Conservation (phyloP, 2,113 vertebrate genomes). For the Xiphias gladius region DNA sequence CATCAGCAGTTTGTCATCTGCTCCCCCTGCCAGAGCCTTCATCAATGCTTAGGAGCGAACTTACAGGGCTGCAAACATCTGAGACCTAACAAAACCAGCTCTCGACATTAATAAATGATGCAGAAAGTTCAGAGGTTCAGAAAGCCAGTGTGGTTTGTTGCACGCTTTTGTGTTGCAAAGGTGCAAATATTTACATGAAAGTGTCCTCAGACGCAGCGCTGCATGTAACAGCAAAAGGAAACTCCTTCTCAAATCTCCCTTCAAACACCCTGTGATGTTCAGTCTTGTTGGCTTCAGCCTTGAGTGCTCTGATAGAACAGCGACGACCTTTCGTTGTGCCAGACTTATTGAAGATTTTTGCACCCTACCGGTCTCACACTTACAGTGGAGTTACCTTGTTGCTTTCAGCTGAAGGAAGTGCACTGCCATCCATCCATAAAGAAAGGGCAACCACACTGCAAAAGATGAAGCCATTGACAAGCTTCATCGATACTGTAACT, state of each 20-base stretch:
- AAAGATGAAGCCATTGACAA: constrained; percentile 48
- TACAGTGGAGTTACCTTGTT: constrained; percentile 28
- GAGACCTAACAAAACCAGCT: constrained; percentile 7
- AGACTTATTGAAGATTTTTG: constrained; percentile 61
- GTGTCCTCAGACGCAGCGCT: constrained; percentile 27
- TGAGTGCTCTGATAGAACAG: constrained; percentile 46
- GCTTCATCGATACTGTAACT: constrained; percentile 22
- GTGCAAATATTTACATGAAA: constrained; percentile 7
- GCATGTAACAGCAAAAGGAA: constrained; percentile 1
- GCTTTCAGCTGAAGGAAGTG: constrained; percentile 20
- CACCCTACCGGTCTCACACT: constrained; percentile 20
- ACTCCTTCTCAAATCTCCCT: constrained; percentile 38
- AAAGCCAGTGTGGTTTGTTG: not conserved
- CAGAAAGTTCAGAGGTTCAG: constrained; percentile 30
- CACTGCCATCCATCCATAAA: not conserved
- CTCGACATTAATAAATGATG: constrained; percentile 25
- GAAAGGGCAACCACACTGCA: constrained; percentile 41
- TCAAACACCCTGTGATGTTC: constrained; percentile 52
- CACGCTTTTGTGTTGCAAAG: not conserved
- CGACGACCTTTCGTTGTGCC: constrained; percentile 54
- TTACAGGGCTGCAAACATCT: constrained; percentile 22
- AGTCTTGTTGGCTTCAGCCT: not conserved
- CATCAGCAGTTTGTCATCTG: constrained; percentile 60
- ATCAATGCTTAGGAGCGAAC: constrained; percentile 6
- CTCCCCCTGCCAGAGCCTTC: not conserved